Evolutionary conservation across 1,140 invertebrate genomes (phyloP), one percentile per base, ranked within the genome.

Genomic region (Drosophila mayri): DNA sequence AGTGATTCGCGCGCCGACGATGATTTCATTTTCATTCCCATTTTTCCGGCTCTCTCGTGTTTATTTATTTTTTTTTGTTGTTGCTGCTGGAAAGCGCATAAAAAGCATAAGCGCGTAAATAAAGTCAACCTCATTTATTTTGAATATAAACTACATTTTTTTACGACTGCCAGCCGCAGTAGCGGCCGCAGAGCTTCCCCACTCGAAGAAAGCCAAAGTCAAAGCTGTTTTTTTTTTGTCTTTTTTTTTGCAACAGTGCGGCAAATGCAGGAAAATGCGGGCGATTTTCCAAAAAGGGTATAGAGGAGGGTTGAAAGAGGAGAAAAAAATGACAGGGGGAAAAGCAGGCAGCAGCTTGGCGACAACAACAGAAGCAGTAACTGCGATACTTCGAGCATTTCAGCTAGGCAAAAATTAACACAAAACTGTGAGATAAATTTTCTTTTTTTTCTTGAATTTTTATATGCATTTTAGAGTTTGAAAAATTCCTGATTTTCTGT

Each of bases 111-210:
- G 84, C 84, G 84, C 81, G 85, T 88, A 88, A 87, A 87, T 90
- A 87, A 88, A 88, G 85, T 88, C 84, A 88, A 88, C 84, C 84
- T 88, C 84, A 88, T 88, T 88, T 88, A 88, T 88, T 88, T 88
- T 90, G 85, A 90, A 88, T 90, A 88, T 88, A 88, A 88, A 88
- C 84, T 88, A 88, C 80, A 88, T 88, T 90, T 88, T 67, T 88
- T 88, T 88, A 88, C 85, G 84, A 84, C 85, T 78, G 77, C 77
- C 81, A 90, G 76, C 47, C 72, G 57, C 75, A 79, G 54, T 16
- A 50, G 63, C 49, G 55, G 55, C 25, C 32, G 30, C 47, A 50
- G 46, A 22, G 52, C 35, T 30, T 55, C 46, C 60, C 43, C 70
- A 74, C 52, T 40, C 49, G 22, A 62, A 70, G 44, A 57, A 46